phyloP scores from a whole-genome alignment of 2,113 vertebrate species.

The Spizaetus ornatus region DNA sequence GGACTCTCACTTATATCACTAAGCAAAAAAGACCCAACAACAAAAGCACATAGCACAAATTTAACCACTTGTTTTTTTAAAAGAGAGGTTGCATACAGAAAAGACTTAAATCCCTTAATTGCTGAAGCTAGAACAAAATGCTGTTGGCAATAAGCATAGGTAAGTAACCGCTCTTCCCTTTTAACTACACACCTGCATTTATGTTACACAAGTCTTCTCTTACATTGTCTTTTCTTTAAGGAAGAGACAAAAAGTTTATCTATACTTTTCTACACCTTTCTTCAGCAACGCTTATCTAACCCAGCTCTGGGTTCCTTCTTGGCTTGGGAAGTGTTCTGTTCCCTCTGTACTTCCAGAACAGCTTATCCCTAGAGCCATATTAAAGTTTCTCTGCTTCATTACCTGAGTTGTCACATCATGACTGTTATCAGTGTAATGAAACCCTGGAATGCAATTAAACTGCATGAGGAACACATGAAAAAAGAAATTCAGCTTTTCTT shows the following conservation, averaged over 20 bases:
- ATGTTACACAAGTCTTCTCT: neutral
- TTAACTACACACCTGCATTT: neutral
- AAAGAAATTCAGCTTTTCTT: neutral
- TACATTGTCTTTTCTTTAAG: neutral
- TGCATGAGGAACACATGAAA: neutral
- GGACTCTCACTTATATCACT: accelerated
- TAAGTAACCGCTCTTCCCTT: neutral
- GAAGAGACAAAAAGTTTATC: neutral
- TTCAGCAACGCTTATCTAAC: neutral
- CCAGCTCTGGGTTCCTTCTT: neutral
- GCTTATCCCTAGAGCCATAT: neutral
- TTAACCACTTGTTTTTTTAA: neutral
- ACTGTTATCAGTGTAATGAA: neutral
- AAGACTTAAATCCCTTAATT: neutral
- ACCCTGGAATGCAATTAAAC: neutral
- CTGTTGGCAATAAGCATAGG: neutral
- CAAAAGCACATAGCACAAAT: neutral
- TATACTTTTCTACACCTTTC: neutral
- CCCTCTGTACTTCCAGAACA: neutral
- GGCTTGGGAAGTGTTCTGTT: neutral
- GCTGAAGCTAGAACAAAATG: neutral
- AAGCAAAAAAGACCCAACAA: neutral
- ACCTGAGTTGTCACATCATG: neutral
- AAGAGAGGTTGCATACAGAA: neutral
- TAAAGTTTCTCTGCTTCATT: neutral